Evolutionary conservation across 2,888 invertebrate genomes (phyloP).

Genomic region (Panzeria rudis): DNA sequence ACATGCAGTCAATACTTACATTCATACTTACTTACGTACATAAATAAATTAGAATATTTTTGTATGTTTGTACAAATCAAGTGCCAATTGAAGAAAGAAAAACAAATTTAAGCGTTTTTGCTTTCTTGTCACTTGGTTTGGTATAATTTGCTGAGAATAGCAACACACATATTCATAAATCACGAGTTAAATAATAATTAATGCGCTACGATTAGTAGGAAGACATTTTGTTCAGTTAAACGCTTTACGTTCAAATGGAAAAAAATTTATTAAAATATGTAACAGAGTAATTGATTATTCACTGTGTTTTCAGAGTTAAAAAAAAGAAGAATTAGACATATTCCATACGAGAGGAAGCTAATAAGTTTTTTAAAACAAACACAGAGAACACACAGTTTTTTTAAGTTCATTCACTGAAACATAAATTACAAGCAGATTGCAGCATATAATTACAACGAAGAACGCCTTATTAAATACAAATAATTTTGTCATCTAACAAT

Average conservation of each 20-base stretch:
- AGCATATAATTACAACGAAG: neutral
- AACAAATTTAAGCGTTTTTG: neutral
- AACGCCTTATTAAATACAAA: neutral
- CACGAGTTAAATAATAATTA: neutral
- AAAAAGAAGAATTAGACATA: too few relatives aligned
- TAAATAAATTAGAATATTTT: neutral
- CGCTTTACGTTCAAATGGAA: too few relatives aligned
- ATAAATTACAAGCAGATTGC: neutral
- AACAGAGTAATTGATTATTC: too few relatives aligned
- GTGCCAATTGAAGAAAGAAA: conserved; percentile 1
- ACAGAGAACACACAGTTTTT: too few relatives aligned
- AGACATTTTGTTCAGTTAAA: neutral
- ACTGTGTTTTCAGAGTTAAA: too few relatives aligned
- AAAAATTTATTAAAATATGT: too few relatives aligned
- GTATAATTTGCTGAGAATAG: neutral
- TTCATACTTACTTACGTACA: neutral
- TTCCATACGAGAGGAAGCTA: too few relatives aligned
- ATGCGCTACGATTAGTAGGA: neutral
- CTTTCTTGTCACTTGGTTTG: neutral
- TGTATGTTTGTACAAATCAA: neutral
- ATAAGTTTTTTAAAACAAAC: too few relatives aligned
- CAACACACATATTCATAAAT: conserved; percentile 1
- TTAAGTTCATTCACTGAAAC: neutral
- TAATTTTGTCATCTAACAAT: conserved; percentile 2
- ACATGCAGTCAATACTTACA: neutral